A percentile compares a stretch with the other conserved stretches of the same genome.
phyloP scores from a whole-genome alignment of 2,797 vertebrate genomes.

The Eulemur mongoz region DNA sequence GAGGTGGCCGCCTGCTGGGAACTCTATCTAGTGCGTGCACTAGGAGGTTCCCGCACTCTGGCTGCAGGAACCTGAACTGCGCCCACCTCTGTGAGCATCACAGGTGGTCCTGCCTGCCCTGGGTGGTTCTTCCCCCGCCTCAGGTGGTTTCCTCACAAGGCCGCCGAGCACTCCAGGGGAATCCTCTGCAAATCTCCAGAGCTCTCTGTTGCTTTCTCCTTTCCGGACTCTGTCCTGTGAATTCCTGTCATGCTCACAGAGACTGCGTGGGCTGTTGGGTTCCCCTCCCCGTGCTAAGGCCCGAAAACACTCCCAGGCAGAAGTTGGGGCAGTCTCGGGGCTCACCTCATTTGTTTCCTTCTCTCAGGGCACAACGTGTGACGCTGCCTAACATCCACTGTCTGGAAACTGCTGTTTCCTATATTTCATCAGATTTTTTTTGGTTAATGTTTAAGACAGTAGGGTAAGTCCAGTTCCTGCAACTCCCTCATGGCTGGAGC shows the following conservation, averaged over 20 bases:
- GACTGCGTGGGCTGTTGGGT: not conserved
- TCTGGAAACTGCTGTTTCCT: not conserved
- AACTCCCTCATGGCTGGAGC: not conserved
- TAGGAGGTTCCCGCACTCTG: not conserved
- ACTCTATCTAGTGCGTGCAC: not conserved
- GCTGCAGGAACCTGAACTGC: not conserved
- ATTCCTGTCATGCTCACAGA: not conserved
- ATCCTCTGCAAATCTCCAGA: not conserved
- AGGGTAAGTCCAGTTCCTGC: not conserved
- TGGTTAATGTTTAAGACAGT: not conserved
- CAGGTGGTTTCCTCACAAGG: not conserved
- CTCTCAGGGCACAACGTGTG: not conserved
- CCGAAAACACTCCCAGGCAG: not conserved
- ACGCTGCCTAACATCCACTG: not conserved
- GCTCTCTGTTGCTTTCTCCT: not conserved
- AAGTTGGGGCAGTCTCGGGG: not conserved
- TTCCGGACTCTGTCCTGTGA: not conserved
- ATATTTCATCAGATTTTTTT: not conserved
- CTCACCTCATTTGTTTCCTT: not conserved
- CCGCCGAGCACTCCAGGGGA: not conserved
- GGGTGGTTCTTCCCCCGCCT: not conserved
- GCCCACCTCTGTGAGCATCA: not conserved
- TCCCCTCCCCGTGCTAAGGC: not conserved
- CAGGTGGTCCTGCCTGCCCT: not conserved
- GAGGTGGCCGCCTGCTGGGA: not conserved